Percentiles rank a stretch among this genome's conserved stretches.
Evolutionary conservation across 1,140 invertebrate species (phyloP).

Genomic region (Telenomus remus): DNA sequence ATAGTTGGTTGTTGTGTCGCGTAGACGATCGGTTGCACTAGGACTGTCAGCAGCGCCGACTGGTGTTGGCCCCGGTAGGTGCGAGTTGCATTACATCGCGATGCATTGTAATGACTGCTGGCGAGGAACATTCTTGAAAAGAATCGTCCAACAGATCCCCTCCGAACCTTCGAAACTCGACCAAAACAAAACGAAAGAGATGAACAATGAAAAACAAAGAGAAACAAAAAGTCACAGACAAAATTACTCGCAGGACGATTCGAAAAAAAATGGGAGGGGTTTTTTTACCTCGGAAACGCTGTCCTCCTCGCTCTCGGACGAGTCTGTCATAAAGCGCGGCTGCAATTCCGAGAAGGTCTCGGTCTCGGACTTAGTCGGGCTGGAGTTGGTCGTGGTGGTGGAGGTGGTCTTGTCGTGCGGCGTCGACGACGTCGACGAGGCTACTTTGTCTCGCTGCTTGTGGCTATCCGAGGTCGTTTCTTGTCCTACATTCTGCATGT

Average conservation of each 20-base stretch:
- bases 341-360: conserved; percentile 84
- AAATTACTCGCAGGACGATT: not conserved
- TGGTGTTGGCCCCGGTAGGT: conserved; percentile 29
- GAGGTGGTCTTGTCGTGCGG: conserved; percentile 78
- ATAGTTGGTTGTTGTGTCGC: conserved; percentile 5
- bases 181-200: too few species aligned
- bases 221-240: too few species aligned
- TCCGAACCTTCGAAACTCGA: not conserved
- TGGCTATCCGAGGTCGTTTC: conserved; percentile 83
- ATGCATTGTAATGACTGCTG: conserved; percentile 31
- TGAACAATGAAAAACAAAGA: not conserved
- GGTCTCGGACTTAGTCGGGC: conserved; percentile 85
- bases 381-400: conserved; percentile 80
- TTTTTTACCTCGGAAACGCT: conserved; percentile 90
- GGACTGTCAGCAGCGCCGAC: conserved; percentile 2
- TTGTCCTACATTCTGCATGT: conserved; percentile 93
- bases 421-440: conserved; percentile 65
- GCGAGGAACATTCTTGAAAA: conserved; percentile 17
- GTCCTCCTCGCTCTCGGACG: conserved; percentile 93
- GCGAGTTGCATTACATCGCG: conserved; percentile 14
- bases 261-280: not conserved
- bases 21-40: conserved; percentile 14
- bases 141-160: conserved; percentile 6
- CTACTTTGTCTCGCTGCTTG: conserved; percentile 83
- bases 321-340: conserved; percentile 89